These are phyloP conservation scores for Varanus komodoensis DNA, from an alignment of 2,113 vertebrate species.

Conservation along the genomic window DNA sequence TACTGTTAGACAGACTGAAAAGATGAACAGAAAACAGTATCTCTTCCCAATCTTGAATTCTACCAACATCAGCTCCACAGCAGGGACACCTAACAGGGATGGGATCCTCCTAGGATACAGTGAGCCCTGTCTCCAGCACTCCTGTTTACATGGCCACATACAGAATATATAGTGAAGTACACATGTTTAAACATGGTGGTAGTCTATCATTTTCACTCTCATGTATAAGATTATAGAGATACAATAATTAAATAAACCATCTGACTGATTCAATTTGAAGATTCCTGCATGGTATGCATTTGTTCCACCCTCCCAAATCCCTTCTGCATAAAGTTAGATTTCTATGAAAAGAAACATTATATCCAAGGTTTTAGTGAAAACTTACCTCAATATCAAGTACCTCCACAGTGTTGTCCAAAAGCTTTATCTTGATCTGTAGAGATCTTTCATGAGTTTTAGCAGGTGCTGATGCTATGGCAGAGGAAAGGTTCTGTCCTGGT, in stretches of 20 bases:
- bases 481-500: constrained; percentile 81
- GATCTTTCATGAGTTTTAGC: constrained; percentile 66
- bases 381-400: constrained; percentile 88
- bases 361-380: neutral
- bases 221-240: neutral
- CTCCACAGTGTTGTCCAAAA: constrained; percentile 89
- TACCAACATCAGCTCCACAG: neutral
- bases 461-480: constrained; percentile 57
- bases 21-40: neutral
- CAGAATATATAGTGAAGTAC: neutral
- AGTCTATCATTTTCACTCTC: neutral
- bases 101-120: neutral
- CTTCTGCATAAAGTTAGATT: accelerated
- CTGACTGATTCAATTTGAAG: neutral
- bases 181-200: neutral
- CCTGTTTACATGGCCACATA: neutral
- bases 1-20: neutral
- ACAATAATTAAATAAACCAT: neutral
- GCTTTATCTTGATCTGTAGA: constrained; percentile 83
- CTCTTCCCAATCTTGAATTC: neutral
- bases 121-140: neutral
- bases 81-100: neutral
- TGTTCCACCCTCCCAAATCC: neutral
- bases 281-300: neutral
- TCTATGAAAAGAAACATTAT: accelerated